A percentile compares a stretch with the other conserved stretches of the same genome.
These are phyloP conservation scores for Mionectes macconnelli DNA, from an alignment of 2,113 vertebrate genomes.

Conservation along the genomic window DNA sequence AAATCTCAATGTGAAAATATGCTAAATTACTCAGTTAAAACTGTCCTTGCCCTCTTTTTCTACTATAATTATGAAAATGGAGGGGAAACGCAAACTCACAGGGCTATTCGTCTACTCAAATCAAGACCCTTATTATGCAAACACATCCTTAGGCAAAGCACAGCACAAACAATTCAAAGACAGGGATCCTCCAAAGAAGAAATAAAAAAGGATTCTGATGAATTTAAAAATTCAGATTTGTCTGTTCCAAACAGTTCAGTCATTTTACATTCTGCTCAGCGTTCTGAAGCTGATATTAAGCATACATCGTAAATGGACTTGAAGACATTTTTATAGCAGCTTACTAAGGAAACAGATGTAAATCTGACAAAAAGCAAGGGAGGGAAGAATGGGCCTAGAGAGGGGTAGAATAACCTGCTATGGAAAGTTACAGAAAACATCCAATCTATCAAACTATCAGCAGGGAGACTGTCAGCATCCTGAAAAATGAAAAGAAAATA, in stretches of 20 bases:
- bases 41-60: not conserved
- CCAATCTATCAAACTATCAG: slow-evolving; percentile 30
- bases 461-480: not conserved
- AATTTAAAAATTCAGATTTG: not conserved
- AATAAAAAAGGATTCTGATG: not conserved
- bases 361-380: slow-evolving; percentile 34
- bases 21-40: not conserved
- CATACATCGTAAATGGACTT: not conserved
- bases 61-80: not conserved
- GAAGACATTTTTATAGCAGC: not conserved
- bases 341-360: slow-evolving; percentile 26
- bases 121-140: not conserved
- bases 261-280: not conserved
- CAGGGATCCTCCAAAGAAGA: not conserved
- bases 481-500: not conserved
- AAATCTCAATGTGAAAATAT: not conserved
- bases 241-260: not conserved
- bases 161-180: not conserved
- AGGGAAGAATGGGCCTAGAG: not conserved
- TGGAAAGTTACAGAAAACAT: slow-evolving; percentile 43
- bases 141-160: not conserved
- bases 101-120: not conserved
- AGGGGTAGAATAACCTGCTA: not conserved
- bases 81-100: not conserved
- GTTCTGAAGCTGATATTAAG: not conserved